A percentile compares a stretch with the other conserved stretches of the same genome.
These are phyloP conservation scores for Dasysyrphus tricinctus DNA, from an alignment of 2,888 invertebrate species.

Conservation along the genomic window DNA sequence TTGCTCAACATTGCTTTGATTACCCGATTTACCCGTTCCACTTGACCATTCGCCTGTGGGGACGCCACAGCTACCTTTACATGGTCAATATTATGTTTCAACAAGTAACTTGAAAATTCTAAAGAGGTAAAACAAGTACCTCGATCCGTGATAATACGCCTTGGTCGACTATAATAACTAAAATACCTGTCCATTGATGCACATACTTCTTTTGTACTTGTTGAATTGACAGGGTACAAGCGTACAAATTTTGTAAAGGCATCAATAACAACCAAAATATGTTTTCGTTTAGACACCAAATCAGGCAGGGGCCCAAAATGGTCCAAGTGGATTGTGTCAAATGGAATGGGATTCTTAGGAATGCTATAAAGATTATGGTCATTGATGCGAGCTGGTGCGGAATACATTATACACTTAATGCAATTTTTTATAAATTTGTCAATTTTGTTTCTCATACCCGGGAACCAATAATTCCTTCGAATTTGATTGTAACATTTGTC, in stretches of 20 bases:
- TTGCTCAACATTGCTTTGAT: too few species aligned
- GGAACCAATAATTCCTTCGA: slow-evolving; percentile 38
- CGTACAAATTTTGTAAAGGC: slow-evolving; percentile 10
- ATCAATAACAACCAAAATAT: slow-evolving; percentile 25
- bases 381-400: not conserved
- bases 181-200: too few species aligned
- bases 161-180: too few species aligned
- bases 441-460: not conserved
- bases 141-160: too few species aligned
- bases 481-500: slow-evolving; percentile 8
- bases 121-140: too few species aligned
- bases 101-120: too few species aligned
- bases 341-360: not conserved
- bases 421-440: not conserved
- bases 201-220: not conserved
- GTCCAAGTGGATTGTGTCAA: not conserved
- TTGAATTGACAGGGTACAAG: not conserved
- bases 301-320: not conserved
- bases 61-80: too few species aligned
- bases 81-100: too few species aligned
- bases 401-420: not conserved
- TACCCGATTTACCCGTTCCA: too few species aligned
- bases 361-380: not conserved
- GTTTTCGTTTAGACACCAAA: not conserved
- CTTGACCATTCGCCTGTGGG: too few species aligned